A percentile compares a stretch with the other conserved stretches of the same genome.
These are phyloP conservation scores for Drosophila seguyi DNA, from an alignment of 1,140 invertebrate genomes.

Conservation along the genomic window DNA sequence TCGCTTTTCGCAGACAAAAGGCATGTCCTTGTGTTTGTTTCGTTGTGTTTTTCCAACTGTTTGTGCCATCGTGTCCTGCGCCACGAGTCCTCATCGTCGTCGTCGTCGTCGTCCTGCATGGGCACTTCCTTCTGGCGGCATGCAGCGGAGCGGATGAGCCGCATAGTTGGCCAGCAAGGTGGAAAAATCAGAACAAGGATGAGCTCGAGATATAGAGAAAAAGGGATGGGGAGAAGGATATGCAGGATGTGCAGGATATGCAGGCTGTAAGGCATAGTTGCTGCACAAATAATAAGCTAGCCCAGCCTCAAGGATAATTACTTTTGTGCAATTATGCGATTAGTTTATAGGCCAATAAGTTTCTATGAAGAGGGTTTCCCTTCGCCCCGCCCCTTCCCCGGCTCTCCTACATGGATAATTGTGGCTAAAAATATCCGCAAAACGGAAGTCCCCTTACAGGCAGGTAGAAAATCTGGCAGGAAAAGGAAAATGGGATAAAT, in stretches of 20 bases:
- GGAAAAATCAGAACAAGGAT: constrained; percentile 71
- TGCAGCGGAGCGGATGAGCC: constrained; percentile 71
- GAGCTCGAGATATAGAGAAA: constrained; percentile 24
- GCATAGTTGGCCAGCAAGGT: constrained; percentile 78
- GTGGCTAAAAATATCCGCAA: constrained; percentile 9
- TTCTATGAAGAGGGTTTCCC: constrained; percentile 34
- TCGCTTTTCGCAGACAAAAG: constrained; percentile 26
- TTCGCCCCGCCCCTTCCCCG: neutral
- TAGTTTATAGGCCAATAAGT: constrained; percentile 83
- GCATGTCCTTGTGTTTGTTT: constrained; percentile 31
- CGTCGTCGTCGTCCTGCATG: constrained; percentile 26
- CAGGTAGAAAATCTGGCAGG: neutral
- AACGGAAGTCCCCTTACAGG: neutral
- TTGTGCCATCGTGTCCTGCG: constrained; percentile 52
- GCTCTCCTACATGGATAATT: constrained; percentile 60
- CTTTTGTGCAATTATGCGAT: constrained; percentile 81
- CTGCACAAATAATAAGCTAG: constrained; percentile 29
- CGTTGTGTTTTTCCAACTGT: constrained; percentile 40
- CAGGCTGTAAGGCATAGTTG: constrained; percentile 35
- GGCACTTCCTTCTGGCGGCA: constrained; percentile 66
- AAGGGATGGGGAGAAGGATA: constrained; percentile 3
- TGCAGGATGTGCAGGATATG: constrained; percentile 14
- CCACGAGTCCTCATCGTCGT: constrained; percentile 24
- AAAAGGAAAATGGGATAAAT: neutral
- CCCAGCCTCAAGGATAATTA: constrained; percentile 65